Conservation (phyloP, 2,113 vertebrate species). For the Oncorhynchus nerka region DNA sequence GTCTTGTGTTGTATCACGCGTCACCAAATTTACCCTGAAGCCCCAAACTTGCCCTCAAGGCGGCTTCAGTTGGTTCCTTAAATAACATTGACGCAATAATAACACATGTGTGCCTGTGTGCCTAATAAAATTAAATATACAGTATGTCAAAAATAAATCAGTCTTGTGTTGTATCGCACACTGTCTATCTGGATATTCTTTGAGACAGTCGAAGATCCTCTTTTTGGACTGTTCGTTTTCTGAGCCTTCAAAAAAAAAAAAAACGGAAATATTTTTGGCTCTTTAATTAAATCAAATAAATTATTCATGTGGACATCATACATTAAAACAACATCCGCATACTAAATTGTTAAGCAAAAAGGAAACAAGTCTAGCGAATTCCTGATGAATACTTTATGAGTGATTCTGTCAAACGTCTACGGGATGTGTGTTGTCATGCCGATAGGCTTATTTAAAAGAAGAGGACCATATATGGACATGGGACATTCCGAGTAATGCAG, state of each 20-base stretch:
- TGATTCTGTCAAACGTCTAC: not conserved
- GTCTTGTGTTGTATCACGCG: too few relatives aligned
- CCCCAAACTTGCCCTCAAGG: too few relatives aligned
- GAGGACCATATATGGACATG: too few relatives aligned
- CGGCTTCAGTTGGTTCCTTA: too few relatives aligned
- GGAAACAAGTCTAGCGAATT: not conserved
- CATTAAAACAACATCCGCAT: not conserved
- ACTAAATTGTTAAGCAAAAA: not conserved
- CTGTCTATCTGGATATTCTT: not conserved
- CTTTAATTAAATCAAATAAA: not conserved
- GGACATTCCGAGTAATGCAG: too few relatives aligned
- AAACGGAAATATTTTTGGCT: not conserved
- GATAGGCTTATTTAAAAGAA: not conserved
- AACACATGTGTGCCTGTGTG: not conserved
- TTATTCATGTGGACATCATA: not conserved
- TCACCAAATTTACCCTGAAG: too few relatives aligned
- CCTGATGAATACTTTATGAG: not conserved
- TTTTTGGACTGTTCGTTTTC: not conserved
- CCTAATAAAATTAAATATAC: not conserved
- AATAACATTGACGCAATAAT: too few relatives aligned
- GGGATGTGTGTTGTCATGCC: not conserved
- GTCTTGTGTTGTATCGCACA: slow-evolving; percentile 22
- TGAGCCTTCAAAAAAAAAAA: too few relatives aligned
- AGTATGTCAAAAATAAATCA: not conserved
- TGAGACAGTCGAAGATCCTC: not conserved